Base-by-base conservation (phyloP, 2,888 invertebrate species). In the Scaptomyza flava region DNA sequence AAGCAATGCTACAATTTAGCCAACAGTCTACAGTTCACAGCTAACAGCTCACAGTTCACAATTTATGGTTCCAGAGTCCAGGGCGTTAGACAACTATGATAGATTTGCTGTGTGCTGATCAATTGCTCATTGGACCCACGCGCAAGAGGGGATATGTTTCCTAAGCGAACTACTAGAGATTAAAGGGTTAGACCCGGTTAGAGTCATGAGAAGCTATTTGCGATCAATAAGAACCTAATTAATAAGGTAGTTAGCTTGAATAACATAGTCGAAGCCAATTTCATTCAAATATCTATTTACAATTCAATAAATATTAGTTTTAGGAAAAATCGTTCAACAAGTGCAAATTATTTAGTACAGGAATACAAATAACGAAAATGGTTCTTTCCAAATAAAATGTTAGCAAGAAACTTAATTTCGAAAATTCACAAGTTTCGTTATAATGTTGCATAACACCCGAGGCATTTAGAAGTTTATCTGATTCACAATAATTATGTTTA, bases 1-100 rank as follows among this genome's bases (percentile, higher is more conserved):
- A 41, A 56, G 43, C 60, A 62, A 62, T 57, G 75, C 67, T 53
- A 81, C 86, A 87, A 77, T 81, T 79, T 87, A 87, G 88, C 82
- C 85, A 87, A 84, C 67, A 71, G 42, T 68, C 51, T 53, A 50
- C 34, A 57, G 27, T 47, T 54, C 14, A 23, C 43, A 53, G 20
- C 23, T 43, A 47, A n/a, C 36, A 56, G 41, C 17, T 51, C 8
- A 53, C 38, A 38, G 34, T n/a, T 38, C 43, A 27, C 17, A 23
- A 12, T 34, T 57, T 56, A 14, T 12, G 54, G 33, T 14, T 43
- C 9, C 34, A n/a, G 30, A 56, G 65, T 61, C 42, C 64, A 56
- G 51, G 53, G 80, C 67, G 77, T 56, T 52, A 80, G 42, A 45
- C 64, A 77, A 72, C 77, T 69, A 73, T 87, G 82, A 82, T 87